These are phyloP conservation scores for Ligdia adustata DNA, from an alignment of 2,888 invertebrate species.

Conservation along the genomic window DNA sequence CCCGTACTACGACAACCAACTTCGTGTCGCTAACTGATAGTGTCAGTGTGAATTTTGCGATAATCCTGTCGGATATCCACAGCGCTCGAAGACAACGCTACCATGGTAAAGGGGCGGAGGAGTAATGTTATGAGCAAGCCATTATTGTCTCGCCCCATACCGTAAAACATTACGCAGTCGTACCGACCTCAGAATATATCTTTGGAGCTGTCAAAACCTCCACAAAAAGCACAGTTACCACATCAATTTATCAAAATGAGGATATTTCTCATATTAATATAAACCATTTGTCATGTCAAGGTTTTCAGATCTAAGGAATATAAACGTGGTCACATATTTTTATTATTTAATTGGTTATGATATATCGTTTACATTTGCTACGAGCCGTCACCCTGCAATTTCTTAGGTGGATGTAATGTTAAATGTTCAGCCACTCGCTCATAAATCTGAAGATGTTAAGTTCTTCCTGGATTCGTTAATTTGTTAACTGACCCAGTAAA, in stretches of 20 bases:
- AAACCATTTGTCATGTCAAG: conserved; percentile 24
- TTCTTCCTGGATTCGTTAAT: conserved; percentile 73
- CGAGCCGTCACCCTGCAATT: conserved; percentile 18
- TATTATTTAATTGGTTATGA: conserved; percentile 24
- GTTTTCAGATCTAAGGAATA: conserved; percentile 17
- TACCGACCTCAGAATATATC: conserved; percentile 65
- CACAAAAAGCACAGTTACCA: conserved; percentile 39
- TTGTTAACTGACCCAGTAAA: conserved; percentile 72
- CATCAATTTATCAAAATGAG: conserved; percentile 23
- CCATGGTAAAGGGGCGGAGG: conserved; percentile 75
- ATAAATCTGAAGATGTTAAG: conserved; percentile 61
- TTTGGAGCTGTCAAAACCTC: conserved; percentile 69
- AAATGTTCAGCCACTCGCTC: conserved; percentile 40
- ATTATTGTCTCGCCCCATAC: conserved; percentile 84
- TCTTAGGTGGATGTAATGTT: conserved; percentile 19
- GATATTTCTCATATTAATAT: conserved; percentile 28
- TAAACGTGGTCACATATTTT: conserved; percentile 7
- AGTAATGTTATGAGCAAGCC: conserved; percentile 84
- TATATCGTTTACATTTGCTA: conserved; percentile 14
- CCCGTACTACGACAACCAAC: conserved; percentile 53
- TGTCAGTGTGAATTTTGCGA: conserved; percentile 17
- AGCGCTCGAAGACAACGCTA: conserved; percentile 57
- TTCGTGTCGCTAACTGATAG: conserved; percentile 20
- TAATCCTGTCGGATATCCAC: conserved; percentile 44
- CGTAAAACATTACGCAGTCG: conserved; percentile 83